These are phyloP conservation scores for Anguilla japonica DNA, from an alignment of 2,113 vertebrate genomes.

Conservation along the genomic window DNA sequence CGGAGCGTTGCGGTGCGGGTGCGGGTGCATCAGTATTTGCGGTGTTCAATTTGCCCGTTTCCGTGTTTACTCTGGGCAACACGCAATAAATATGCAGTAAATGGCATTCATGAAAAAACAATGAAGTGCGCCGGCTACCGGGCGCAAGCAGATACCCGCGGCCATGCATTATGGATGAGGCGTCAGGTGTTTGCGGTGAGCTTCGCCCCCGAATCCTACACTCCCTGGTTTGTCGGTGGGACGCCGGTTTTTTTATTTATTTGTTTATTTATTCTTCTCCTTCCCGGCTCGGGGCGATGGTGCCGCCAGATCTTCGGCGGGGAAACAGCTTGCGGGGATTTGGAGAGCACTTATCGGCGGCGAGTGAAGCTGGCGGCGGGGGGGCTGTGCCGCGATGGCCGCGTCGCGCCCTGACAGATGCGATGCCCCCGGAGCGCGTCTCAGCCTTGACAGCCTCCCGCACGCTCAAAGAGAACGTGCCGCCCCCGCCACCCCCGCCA, in stretches of 20 bases:
- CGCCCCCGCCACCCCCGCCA: not conserved
- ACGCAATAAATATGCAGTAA: constrained; percentile 65
- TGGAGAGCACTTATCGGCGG: constrained; percentile 13
- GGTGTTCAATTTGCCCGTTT: constrained; percentile 17
- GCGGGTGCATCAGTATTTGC: not conserved
- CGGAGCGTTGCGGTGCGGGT: no score
- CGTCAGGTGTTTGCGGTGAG: constrained; percentile 13
- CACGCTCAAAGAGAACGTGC: not conserved
- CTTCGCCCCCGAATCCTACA: not conserved
- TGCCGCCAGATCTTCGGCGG: not conserved
- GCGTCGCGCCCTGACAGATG: constrained; percentile 34
- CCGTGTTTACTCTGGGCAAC: constrained; percentile 49
- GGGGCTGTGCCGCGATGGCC: constrained; percentile 17
- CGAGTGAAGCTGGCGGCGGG: constrained; percentile 2
- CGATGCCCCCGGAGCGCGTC: constrained; percentile 18
- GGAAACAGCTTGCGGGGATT: constrained; percentile 28
- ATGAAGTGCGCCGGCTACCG: constrained; percentile 58
- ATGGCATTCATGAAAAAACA: constrained; percentile 67
- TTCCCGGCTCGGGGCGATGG: not conserved
- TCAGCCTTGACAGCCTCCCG: not conserved
- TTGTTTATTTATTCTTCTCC: not conserved
- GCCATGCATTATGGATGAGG: constrained; percentile 61
- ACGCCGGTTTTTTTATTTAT: not conserved
- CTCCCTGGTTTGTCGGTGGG: not conserved
- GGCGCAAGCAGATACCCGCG: constrained; percentile 61